phyloP scores from a whole-genome alignment of 2,888 invertebrate genomes.

The Bellardia bayeri region DNA sequence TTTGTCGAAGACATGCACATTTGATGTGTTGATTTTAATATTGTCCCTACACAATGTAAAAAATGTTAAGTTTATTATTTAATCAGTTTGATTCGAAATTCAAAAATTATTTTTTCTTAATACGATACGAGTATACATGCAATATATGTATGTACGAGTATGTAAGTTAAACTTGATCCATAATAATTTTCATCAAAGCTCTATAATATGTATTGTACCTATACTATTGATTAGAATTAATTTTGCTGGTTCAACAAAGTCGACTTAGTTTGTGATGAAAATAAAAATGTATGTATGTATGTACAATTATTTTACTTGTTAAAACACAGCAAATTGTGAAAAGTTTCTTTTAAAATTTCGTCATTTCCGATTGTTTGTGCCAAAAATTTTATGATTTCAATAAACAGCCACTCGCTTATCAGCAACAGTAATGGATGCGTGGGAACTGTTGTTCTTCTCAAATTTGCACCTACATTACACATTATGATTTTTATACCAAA shows the following conservation, averaged over 20 bases:
- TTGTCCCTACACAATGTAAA: too few species aligned
- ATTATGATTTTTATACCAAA: too few species aligned
- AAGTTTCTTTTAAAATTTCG: neutral
- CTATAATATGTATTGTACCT: too few species aligned
- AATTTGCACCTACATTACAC: neutral
- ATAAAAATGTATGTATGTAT: neutral
- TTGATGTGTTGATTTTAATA: neutral
- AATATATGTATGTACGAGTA: too few species aligned
- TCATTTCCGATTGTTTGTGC: slow-evolving; percentile 14
- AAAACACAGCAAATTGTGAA: neutral
- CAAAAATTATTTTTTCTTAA: too few species aligned
- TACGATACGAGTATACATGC: too few species aligned
- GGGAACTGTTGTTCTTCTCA: slow-evolving; percentile 2
- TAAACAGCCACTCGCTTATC: neutral
- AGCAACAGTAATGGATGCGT: neutral
- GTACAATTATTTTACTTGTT: neutral
- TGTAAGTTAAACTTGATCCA: too few species aligned
- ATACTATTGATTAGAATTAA: neutral
- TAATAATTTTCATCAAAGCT: too few species aligned
- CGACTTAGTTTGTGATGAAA: neutral
- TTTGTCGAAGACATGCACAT: neutral
- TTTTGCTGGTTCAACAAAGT: neutral
- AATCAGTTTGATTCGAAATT: too few species aligned
- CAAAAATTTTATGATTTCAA: neutral
- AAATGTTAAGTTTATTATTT: too few species aligned